phyloP scores from a whole-genome alignment of 2,888 invertebrate species.

The Drosophila subquinaria region DNA sequence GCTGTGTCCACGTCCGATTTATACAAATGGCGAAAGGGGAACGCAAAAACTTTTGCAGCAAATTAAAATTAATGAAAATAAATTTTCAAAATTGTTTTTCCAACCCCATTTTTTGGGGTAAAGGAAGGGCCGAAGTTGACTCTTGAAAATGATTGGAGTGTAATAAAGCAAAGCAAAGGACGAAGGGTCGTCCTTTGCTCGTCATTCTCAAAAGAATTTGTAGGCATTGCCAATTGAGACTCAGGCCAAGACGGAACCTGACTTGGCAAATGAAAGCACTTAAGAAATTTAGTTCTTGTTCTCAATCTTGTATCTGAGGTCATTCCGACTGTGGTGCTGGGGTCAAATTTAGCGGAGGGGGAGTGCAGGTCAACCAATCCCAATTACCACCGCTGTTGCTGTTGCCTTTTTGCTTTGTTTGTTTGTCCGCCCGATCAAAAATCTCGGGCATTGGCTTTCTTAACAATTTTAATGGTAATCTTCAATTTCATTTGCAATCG shows the following conservation, averaged over 20 bases:
- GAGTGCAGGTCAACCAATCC: slow-evolving; percentile 15
- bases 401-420: slow-evolving; percentile 40
- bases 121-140: slow-evolving; percentile 53
- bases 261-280: slow-evolving; percentile 74
- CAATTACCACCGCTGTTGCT: slow-evolving; percentile 10
- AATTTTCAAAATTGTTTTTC: slow-evolving; percentile 78
- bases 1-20: slow-evolving; percentile 21
- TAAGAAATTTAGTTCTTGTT: slow-evolving; percentile 78
- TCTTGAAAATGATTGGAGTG: slow-evolving; percentile 76
- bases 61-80: slow-evolving; percentile 82
- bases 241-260: slow-evolving; percentile 21
- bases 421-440: slow-evolving; percentile 41
- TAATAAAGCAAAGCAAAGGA: slow-evolving; percentile 73
- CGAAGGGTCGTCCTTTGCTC: slow-evolving; percentile 40
- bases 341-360: slow-evolving; percentile 6
- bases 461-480: slow-evolving; percentile 52
- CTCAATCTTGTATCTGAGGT: slow-evolving; percentile 80
- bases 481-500: slow-evolving; percentile 59
- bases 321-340: slow-evolving; percentile 21
- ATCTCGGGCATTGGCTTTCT: slow-evolving; percentile 48
- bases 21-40: slow-evolving; percentile 34
- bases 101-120: slow-evolving; percentile 60
- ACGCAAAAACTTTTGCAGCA: slow-evolving; percentile 73
- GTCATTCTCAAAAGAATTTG: slow-evolving; percentile 8
- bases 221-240: slow-evolving; percentile 40